These are phyloP conservation scores for Oophaga pumilio DNA, from an alignment of 2,113 vertebrate genomes.

Conservation along the genomic window DNA sequence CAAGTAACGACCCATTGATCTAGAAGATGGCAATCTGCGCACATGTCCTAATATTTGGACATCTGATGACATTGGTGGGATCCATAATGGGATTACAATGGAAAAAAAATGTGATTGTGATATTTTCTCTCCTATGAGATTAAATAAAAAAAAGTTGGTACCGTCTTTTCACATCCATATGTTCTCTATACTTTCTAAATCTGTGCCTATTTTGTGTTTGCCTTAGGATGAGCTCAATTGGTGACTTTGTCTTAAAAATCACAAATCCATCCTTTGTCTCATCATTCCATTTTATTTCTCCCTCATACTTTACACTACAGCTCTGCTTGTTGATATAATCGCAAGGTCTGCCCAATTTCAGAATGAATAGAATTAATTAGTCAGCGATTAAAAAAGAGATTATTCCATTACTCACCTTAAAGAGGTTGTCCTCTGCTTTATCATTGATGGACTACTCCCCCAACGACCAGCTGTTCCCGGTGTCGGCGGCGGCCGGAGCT, in stretches of 20 bases:
- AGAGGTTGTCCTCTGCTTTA: too few relatives aligned
- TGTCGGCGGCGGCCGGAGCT: too few relatives aligned
- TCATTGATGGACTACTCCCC: too few relatives aligned
- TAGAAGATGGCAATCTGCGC: neutral
- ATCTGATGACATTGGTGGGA: neutral
- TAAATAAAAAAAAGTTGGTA: neutral
- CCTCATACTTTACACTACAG: neutral
- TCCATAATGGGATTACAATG: neutral
- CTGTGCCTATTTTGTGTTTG: neutral
- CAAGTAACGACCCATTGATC: neutral
- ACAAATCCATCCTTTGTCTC: neutral
- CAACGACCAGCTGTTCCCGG: too few relatives aligned
- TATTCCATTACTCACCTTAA: too few relatives aligned
- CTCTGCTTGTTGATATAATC: neutral
- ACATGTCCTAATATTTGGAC: slow-evolving; percentile 12
- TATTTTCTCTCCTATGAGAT: neutral
- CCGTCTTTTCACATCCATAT: too few relatives aligned
- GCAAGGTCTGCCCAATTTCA: too few relatives aligned
- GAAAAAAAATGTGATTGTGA: neutral
- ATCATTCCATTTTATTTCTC: neutral
- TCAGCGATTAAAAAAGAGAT: too few relatives aligned
- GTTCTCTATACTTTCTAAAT: neutral
- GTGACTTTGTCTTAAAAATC: neutral
- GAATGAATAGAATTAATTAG: too few relatives aligned
- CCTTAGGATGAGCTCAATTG: neutral